A percentile compares a stretch with the other conserved stretches of the same genome.
These are phyloP conservation scores for Coenobita brevimanus DNA, from an alignment of 1,140 invertebrate species.

Conservation along the genomic window DNA sequence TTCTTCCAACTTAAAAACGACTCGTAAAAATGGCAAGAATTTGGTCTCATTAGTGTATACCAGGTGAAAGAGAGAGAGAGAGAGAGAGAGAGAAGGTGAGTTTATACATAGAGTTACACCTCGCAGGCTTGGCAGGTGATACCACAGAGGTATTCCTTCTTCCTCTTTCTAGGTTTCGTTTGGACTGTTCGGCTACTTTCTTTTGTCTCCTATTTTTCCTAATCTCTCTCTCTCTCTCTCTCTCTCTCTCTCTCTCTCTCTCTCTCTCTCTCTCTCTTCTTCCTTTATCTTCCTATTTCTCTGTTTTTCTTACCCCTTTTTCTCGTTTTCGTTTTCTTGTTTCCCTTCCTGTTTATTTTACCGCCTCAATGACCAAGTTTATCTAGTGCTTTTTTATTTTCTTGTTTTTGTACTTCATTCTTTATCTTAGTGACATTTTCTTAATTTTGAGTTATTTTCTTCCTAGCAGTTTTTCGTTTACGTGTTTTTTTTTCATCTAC, in stretches of 20 bases:
- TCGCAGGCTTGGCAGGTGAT: too few relatives aligned
- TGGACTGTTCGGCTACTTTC: not conserved
- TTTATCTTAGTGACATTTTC: not conserved
- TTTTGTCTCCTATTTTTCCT: too few relatives aligned
- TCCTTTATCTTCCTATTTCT: not conserved
- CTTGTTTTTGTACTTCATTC: not conserved
- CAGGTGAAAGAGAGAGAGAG: too few relatives aligned
- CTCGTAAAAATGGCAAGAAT: too few relatives aligned
- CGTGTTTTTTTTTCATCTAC: not conserved
- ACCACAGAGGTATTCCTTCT: too few relatives aligned
- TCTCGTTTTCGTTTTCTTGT: not conserved
- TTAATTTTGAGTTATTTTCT: not conserved
- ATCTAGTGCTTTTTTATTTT: too few relatives aligned
- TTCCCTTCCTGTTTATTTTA: not conserved
- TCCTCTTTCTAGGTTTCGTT: too few relatives aligned
- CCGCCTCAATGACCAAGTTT: not conserved
- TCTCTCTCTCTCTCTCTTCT: not conserved
- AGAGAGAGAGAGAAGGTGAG: not conserved
- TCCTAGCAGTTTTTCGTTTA: not conserved
- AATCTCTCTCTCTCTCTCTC: constrained; percentile 10
- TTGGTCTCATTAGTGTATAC: too few relatives aligned
- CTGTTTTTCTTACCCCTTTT: not conserved
- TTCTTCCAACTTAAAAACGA: too few relatives aligned
- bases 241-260: not conserved
- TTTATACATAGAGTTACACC: too few relatives aligned